A percentile compares a stretch with the other conserved stretches of the same genome.
Evolutionary conservation across 2,113 vertebrate genomes (phyloP).

Genomic region (Albula glossodonta): DNA sequence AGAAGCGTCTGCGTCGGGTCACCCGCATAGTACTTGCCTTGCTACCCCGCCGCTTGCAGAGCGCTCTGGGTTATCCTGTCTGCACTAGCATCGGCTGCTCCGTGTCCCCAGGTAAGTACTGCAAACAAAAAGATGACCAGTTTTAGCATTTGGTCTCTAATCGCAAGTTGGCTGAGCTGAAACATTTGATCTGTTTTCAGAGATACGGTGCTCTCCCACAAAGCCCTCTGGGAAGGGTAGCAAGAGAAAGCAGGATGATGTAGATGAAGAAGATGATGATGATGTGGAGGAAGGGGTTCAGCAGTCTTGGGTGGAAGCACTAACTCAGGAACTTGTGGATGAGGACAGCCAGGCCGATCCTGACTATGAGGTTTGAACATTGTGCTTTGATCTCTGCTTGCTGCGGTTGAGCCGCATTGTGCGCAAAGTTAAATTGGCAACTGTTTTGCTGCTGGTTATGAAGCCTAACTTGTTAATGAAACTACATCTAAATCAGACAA

Average conservation of each 20-base stretch:
- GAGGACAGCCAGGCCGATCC: slow-evolving; percentile 57
- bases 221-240: slow-evolving; percentile 69
- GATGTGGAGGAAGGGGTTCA: slow-evolving; percentile 57
- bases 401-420: no score
- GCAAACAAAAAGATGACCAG: no score
- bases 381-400: neutral
- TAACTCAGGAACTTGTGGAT: slow-evolving; percentile 65
- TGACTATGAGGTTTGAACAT: slow-evolving; percentile 52
- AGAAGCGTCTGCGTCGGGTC: slow-evolving; percentile 58
- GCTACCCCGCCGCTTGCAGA: slow-evolving; percentile 64
- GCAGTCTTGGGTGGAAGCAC: slow-evolving; percentile 64
- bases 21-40: slow-evolving; percentile 58
- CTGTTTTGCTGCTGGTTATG: no score
- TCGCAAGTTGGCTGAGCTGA: neutral
- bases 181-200: slow-evolving; percentile 51
- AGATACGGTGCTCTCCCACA: slow-evolving; percentile 59
- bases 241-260: slow-evolving; percentile 78
- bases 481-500: no score
- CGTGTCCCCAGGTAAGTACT: slow-evolving; percentile 64
- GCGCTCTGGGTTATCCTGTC: slow-evolving; percentile 63
- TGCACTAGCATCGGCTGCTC: slow-evolving; percentile 56
- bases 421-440: no score
- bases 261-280: slow-evolving; percentile 73
- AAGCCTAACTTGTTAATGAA: no score
- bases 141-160: no score